Conservation (phyloP, 2,888 invertebrate genomes). For the Drymonia ruficornis region DNA sequence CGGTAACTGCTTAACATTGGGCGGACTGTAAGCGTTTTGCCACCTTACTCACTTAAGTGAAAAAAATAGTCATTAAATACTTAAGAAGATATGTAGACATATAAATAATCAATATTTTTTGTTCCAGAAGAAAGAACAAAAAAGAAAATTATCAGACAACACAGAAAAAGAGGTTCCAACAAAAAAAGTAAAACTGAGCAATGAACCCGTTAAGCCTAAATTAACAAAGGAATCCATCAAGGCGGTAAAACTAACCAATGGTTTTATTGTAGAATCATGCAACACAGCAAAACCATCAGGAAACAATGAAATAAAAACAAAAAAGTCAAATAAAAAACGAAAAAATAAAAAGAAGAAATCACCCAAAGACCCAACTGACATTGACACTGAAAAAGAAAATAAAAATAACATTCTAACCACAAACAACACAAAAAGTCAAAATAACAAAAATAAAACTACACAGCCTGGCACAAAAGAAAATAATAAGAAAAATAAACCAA, state of each 20-base stretch:
- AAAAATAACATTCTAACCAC: conserved; percentile 7
- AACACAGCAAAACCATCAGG: conserved; percentile 51
- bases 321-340: conserved; percentile 18
- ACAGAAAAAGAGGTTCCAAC: conserved; percentile 46
- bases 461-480: conserved; percentile 5
- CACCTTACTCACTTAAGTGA: no score
- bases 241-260: conserved; percentile 54
- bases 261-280: conserved; percentile 70
- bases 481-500: conserved; percentile 47
- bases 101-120: neutral
- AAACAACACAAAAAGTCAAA: conserved; percentile 21
- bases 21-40: no score
- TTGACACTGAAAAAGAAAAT: conserved; percentile 13
- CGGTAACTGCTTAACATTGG: no score
- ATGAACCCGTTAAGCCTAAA: conserved; percentile 37
- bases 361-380: conserved; percentile 18
- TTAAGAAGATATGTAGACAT: no score
- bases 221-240: conserved; percentile 25
- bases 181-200: conserved; percentile 47
- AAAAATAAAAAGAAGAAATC: conserved; percentile 33
- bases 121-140: conserved; percentile 5
- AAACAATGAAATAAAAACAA: conserved; percentile 42
- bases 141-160: conserved; percentile 29
- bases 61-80: no score
- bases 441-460: conserved; percentile 5